Evolutionary conservation across 2,888 invertebrate genomes (phyloP).

Genomic region (Cosmopolites sordidus): DNA sequence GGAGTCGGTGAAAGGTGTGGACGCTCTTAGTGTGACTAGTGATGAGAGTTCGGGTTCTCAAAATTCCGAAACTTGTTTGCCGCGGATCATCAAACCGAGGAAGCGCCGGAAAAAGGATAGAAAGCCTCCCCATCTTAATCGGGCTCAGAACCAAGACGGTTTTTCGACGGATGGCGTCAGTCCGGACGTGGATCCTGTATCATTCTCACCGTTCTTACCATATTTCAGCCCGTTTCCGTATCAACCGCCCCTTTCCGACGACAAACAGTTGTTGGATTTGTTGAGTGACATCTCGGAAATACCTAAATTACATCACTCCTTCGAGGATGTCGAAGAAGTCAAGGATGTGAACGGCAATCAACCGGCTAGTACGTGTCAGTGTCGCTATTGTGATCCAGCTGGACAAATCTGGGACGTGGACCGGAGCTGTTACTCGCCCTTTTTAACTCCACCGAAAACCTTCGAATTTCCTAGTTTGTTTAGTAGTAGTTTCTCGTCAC

Average conservation of each 20-base stretch:
- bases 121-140: constrained; percentile 52
- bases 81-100: constrained; percentile 83
- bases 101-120: constrained; percentile 87
- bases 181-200: constrained; percentile 34
- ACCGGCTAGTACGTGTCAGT: constrained; percentile 59
- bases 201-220: constrained; percentile 16
- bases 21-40: constrained; percentile 69
- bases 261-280: constrained; percentile 27
- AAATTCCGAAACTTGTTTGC: constrained; percentile 71
- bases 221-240: constrained; percentile 13
- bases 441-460: constrained; percentile 48
- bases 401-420: constrained; percentile 73
- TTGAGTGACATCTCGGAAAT: constrained; percentile 37
- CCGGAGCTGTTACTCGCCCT: constrained; percentile 54
- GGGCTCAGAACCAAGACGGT: constrained; percentile 38
- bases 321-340: constrained; percentile 47
- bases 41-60: constrained; percentile 69
- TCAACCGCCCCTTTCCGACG: constrained; percentile 7
- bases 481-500: constrained; percentile 9
- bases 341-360: constrained; percentile 45
- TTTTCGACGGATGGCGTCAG: constrained; percentile 42
- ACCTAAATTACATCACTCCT: constrained; percentile 46
- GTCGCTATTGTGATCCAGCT: constrained; percentile 71
- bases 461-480: constrained; percentile 30
- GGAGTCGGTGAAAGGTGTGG: constrained; percentile 44